Conservation (phyloP, 1,140 invertebrate genomes). For the Drosophila murphyi region DNA sequence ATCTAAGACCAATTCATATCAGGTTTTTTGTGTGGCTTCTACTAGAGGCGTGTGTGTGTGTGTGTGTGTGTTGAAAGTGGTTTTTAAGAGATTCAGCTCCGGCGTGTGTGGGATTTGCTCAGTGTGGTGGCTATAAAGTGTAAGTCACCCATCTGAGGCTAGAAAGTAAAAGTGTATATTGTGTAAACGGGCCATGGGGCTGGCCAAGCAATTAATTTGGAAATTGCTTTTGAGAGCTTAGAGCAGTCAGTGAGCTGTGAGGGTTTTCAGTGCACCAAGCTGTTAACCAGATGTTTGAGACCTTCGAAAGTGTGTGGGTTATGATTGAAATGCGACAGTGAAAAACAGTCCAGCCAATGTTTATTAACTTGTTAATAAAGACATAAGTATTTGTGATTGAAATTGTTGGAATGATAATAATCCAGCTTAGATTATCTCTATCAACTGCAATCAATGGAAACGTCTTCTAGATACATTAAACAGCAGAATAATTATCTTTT, state of each 20-base stretch:
- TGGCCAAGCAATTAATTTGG: constrained; percentile 56
- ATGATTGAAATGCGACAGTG: constrained; percentile 18
- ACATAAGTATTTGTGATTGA: background rate
- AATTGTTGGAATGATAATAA: background rate
- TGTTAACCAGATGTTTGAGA: constrained; percentile 2
- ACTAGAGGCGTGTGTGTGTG: background rate
- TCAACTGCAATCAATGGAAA: too few species aligned
- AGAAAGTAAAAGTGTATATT: constrained; percentile 67
- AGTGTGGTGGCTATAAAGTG: constrained; percentile 13
- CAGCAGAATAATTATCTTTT: too few species aligned
- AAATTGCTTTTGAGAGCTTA: constrained; percentile 57
- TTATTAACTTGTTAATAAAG: constrained; percentile 12
- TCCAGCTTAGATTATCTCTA: background rate
- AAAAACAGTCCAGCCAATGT: background rate
- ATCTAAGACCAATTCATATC: constrained; percentile 63
- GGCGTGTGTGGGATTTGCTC: constrained; percentile 55
- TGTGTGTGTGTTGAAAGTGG: constrained; percentile 37
- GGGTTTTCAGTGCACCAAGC: constrained; percentile 38
- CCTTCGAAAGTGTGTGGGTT: constrained; percentile 19
- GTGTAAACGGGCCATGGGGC: constrained; percentile 45
- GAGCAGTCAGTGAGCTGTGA: constrained; percentile 28
- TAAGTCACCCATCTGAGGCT: constrained; percentile 38
- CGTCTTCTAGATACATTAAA: too few species aligned
- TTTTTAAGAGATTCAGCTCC: constrained; percentile 29
- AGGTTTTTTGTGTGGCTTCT: constrained; percentile 47